Evolutionary conservation across 2,888 invertebrate genomes (phyloP).

Genomic region (Drosophila quinaria): DNA sequence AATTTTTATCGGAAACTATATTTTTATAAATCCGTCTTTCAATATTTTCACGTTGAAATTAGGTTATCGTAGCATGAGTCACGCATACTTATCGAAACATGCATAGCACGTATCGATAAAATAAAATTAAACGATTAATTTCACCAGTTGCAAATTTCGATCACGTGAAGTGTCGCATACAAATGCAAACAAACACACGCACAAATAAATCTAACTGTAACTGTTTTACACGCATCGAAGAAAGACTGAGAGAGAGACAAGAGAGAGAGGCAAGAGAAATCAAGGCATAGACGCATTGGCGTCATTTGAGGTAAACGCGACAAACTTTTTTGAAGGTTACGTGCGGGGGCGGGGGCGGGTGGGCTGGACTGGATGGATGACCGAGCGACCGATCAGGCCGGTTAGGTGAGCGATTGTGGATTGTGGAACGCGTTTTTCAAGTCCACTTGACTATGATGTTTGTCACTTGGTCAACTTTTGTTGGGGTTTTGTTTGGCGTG

Average conservation of each 20-base stretch:
- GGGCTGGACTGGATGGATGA: conserved; percentile 14
- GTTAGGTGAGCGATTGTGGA: conserved; percentile 47
- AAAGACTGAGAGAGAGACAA: conserved; percentile 1
- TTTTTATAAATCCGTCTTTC: background rate
- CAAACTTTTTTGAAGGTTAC: conserved; percentile 68
- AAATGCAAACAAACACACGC: conserved; percentile 21
- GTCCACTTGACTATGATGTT: conserved; percentile 64
- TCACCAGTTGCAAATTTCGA: conserved; percentile 33
- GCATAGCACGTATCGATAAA: conserved; percentile 29
- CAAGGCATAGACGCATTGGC: conserved; percentile 41
- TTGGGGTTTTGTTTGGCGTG: conserved; percentile 14
- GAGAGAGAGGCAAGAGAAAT: conserved; percentile 12
- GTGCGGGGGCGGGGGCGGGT: conserved; percentile 44
- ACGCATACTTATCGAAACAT: conserved; percentile 27
- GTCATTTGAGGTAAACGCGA: conserved; percentile 29
- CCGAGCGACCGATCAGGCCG: conserved; percentile 47
- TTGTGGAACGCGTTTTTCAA: conserved; percentile 77
- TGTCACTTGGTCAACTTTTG: conserved; percentile 59
- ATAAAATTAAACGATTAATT: conserved; percentile 31
- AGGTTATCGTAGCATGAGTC: conserved; percentile 31
- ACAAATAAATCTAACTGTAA: conserved; percentile 37
- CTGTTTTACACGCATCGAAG: conserved; percentile 6
- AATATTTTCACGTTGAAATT: background rate
- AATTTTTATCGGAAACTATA: background rate
- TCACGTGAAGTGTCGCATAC: conserved; percentile 50